Conservation (phyloP, 2,797 vertebrate species). For the Spinibarbus caldwelli region DNA sequence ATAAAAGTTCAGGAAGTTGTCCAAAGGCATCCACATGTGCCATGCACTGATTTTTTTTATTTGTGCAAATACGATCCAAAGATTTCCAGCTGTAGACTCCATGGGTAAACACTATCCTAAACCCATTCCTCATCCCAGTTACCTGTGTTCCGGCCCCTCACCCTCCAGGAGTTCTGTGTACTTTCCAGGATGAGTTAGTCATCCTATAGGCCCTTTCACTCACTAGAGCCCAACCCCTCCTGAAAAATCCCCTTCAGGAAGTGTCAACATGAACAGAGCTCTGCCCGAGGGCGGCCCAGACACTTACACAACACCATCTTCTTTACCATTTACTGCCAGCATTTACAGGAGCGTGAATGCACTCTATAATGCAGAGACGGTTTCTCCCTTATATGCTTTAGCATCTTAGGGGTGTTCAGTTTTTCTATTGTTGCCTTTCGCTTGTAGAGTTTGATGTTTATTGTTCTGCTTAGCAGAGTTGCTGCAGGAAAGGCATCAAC, state of each 20-base stretch:
- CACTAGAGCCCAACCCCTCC: conserved; percentile 30
- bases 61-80: conserved; percentile 3
- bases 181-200: conserved; percentile 62
- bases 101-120: conserved; percentile 15
- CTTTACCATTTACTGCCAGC: conserved; percentile 14
- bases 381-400: background rate
- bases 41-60: background rate
- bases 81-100: conserved; percentile 5
- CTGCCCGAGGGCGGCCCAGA: conserved; percentile 36
- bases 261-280: conserved; percentile 30
- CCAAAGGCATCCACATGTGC: conserved; percentile 8
- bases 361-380: background rate
- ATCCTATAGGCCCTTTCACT: conserved; percentile 39
- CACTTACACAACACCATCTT: conserved; percentile 5
- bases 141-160: conserved; percentile 20
- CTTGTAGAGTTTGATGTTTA: background rate
- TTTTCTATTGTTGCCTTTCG: background rate
- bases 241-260: conserved; percentile 61
- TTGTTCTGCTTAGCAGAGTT: background rate
- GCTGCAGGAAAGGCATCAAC: background rate
- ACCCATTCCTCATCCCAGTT: conserved; percentile 34
- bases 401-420: background rate
- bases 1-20: conserved; percentile 21
- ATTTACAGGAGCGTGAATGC: background rate
- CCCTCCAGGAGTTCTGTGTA: conserved; percentile 31